Evolutionary conservation across 1,140 invertebrate species (phyloP).

Genomic region (Leptopilina clavipes): DNA sequence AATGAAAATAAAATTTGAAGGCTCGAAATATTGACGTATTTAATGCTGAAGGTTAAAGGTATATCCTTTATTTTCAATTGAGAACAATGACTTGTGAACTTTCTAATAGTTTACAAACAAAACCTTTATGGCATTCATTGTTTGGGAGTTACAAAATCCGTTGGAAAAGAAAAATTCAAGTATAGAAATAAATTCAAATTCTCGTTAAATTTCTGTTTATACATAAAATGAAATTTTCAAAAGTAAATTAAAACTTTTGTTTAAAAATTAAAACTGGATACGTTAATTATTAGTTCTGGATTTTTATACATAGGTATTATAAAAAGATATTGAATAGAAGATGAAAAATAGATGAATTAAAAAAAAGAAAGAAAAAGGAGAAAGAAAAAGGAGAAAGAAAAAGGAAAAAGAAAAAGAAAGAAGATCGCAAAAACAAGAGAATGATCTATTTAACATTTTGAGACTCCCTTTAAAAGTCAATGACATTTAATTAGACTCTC

Average conservation of each 20-base stretch:
- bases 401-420: not conserved
- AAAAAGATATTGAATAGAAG: too few species aligned
- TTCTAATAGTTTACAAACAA: not conserved
- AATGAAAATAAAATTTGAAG: not conserved
- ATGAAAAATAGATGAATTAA: too few species aligned
- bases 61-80: not conserved
- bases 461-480: conserved; percentile 1
- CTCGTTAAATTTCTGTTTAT: too few species aligned
- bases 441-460: not conserved
- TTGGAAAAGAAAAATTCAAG: not conserved
- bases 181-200: not conserved
- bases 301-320: too few species aligned
- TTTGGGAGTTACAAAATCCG: not conserved
- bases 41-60: too few species aligned
- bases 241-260: too few species aligned
- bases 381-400: not conserved
- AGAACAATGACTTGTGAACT: not conserved
- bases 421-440: not conserved
- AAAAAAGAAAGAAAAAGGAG: too few species aligned
- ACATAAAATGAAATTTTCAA: too few species aligned
- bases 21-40: not conserved
- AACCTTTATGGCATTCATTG: not conserved
- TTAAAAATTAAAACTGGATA: too few species aligned
- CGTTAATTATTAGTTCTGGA: too few species aligned
- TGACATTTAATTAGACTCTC: conserved; percentile 13